Base-by-base conservation (phyloP, 2,113 vertebrate species). In the Tinamus guttatus region DNA sequence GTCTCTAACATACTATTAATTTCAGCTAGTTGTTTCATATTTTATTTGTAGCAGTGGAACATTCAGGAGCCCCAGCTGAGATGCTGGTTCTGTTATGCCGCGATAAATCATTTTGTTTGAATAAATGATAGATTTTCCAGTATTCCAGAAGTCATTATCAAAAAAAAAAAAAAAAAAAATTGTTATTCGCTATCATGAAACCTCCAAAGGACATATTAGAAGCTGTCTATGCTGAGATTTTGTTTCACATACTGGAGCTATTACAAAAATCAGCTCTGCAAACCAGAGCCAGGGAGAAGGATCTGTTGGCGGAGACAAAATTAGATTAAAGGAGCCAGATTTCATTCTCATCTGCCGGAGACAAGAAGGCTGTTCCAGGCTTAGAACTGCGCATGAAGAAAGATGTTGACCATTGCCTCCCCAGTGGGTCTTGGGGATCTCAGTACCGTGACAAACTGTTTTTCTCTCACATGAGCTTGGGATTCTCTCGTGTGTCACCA, bases 241-340 rank as follows among this genome's bases (percentile, higher is more conserved):
- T 54, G 51, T 67, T 34, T 68, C 69, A 21, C 47, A n/a, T 73
- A 89, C 75, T 93, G 94, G 86, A 93, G 83, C 70, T 81, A 75
- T 83, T 87, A 88, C 40, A 90, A 95, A 96, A 95, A 89, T 81
- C 90, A 88, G 74, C 70, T 88, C 83, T 92, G 74, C 69, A 96
- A 92, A 90, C 86, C 92, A 90, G 95, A 91, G 81, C 92, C 68
- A 34, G 85, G 90, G 92, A 95, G 88, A 97, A 95, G 69, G 83
- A 94, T 95, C 94, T 97, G 92, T 90, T 93, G 85, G 94, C 7
- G 36, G 92, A 96, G 90, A 93, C 83, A 96, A 96, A 96, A 96
- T 90, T 93, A 96, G 94, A 97, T 90, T 78, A 95, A 95, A 95
- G 88, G 82, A 95, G 83, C 88, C 92, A 96, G 92, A 96, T 95